These are phyloP conservation scores for Patella vulgata DNA, from an alignment of 1,140 invertebrate species.

Conservation along the genomic window DNA sequence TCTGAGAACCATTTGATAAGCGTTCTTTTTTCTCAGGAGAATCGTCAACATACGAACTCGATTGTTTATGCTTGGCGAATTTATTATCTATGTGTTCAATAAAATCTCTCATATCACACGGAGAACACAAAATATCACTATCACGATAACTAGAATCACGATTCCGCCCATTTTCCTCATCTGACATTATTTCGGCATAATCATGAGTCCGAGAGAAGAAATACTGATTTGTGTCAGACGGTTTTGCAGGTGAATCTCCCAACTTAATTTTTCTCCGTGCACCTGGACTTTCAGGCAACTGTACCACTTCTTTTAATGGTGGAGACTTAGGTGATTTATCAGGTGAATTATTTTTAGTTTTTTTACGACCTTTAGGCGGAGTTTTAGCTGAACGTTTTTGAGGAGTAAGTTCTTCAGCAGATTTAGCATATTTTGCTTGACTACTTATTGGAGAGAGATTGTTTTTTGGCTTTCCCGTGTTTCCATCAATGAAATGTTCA, in stretches of 20 bases:
- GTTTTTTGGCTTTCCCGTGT: too few species aligned
- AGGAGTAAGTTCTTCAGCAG: background rate
- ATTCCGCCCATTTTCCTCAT: constrained; percentile 28
- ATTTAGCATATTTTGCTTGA: constrained; percentile 15
- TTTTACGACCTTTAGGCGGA: constrained; percentile 42
- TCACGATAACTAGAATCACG: background rate
- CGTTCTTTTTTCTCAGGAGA: too few species aligned
- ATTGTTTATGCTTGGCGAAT: constrained; percentile 6
- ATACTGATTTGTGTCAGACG: constrained; percentile 21
- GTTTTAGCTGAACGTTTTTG: constrained; percentile 30
- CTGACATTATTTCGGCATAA: constrained; percentile 56
- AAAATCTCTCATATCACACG: constrained; percentile 33
- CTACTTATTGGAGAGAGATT: background rate
- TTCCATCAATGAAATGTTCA: too few species aligned
- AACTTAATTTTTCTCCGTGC: constrained; percentile 38
- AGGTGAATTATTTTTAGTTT: constrained; percentile 25
- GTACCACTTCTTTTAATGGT: background rate
- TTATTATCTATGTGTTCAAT: constrained; percentile 26
- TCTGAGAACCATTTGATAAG: too few species aligned
- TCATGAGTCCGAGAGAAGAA: constrained; percentile 53
- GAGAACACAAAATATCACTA: constrained; percentile 20
- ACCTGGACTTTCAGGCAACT: constrained; percentile 42
- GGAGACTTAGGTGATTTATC: constrained; percentile 3
- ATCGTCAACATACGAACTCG: too few species aligned
- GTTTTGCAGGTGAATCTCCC: constrained; percentile 15